Evolutionary conservation across 2,888 invertebrate species (phyloP), one percentile per base, ranked within the genome.

Genomic region (Glyphotaelius pellucidus): DNA sequence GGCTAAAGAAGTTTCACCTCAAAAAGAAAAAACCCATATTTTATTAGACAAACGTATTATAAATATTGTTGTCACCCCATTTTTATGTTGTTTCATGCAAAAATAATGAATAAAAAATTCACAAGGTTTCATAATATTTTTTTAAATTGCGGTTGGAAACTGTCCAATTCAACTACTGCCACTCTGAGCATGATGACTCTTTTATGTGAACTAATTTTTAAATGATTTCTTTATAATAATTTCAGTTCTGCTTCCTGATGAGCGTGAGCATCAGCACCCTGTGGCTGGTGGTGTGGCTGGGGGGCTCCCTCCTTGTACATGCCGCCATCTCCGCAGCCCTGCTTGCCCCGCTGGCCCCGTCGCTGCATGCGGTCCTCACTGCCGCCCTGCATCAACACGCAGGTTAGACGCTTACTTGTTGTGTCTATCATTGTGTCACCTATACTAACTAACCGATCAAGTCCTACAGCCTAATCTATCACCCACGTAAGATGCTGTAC

Each of bases 201-300:
- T 35, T 35, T 3, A 42, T 42, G 42, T 42, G 42, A 52, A 52
- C 19, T 19, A 52, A 4, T 52, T 52, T 19, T 19, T 52, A 25
- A 67, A 67, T 67, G 25, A 25, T 25, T 67, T 25, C 25, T 67
- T 67, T 67, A n/a, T 25, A 25, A 30, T 67, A 25, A 30, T 86
- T 86, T 30, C 93, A 95, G 95, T 95, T 95, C 92, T 95, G 94
- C 92, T 93, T 94, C 89, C 94, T 94, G 81, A 94, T 94, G 86
- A 95, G 94, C 93, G 93, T 94, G 12, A 92, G 94, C 52, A 94
- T 95, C 47, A 92, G 94, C 90, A 94, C 94, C 52, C 92, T 95
- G 32, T 95, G 95, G 95, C 93, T 95, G 84, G 94, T 95, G 32
- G 94, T 94, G 79, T 94, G 94, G 83, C 92, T 94, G 89, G 93